Percentiles rank a stretch among this genome's conserved stretches.
Evolutionary conservation across 2,113 vertebrate species (phyloP).

Genomic region (Anthoscopus minutus): DNA sequence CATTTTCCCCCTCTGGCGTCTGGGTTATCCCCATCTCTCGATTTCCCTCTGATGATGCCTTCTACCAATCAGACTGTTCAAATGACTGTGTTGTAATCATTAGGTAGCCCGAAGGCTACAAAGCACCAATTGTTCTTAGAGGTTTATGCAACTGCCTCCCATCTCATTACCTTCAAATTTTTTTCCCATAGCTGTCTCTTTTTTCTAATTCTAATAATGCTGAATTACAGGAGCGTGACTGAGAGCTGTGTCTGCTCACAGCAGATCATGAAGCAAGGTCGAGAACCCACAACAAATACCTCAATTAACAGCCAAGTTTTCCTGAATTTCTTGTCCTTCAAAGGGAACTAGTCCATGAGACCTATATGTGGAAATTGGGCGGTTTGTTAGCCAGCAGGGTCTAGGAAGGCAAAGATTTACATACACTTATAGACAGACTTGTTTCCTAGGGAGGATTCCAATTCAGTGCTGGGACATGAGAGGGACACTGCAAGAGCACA

Average conservation of each 20-base stretch:
- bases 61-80: constrained; percentile 14
- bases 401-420: not conserved
- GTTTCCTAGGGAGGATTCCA: not conserved
- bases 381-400: not conserved
- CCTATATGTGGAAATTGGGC: not conserved
- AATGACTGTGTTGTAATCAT: constrained; percentile 43
- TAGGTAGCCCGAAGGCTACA: constrained; percentile 43
- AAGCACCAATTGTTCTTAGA: constrained; percentile 32
- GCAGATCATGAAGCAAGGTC: not conserved
- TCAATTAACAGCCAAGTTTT: constrained; percentile 26
- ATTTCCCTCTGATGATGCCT: not conserved
- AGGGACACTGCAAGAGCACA: not conserved
- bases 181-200: constrained; percentile 22
- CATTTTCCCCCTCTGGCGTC: not conserved
- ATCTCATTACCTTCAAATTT: constrained; percentile 57
- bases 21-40: not conserved
- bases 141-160: constrained; percentile 31
- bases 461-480: not conserved
- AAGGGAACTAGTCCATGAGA: not conserved
- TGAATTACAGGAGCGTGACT: constrained; percentile 51
- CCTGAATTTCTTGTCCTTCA: not conserved
- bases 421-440: not conserved
- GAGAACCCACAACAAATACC: constrained; percentile 22
- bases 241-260: not conserved
- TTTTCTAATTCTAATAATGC: constrained; percentile 33